phyloP scores from a whole-genome alignment of 35 echinoderm and acorn worm genomes.

The Apostichopus parvimensis region DNA sequence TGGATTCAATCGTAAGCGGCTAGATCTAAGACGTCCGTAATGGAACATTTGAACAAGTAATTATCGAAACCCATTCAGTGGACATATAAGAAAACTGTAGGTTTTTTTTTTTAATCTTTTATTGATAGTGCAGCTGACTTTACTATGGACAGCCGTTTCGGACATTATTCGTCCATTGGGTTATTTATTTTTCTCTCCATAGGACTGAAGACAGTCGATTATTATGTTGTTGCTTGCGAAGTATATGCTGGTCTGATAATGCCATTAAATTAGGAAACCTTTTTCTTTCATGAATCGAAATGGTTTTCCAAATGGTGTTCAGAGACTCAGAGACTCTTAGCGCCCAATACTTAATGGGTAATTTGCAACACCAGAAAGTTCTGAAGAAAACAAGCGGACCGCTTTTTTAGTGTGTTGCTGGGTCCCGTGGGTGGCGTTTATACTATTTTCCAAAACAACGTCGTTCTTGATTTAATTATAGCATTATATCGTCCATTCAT shows the following conservation, averaged over 20 bases:
- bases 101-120: not conserved
- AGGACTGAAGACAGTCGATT: not conserved
- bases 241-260: not conserved
- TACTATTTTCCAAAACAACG: no score
- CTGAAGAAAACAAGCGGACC: no score
- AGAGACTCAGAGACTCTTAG: no score
- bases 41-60: slow-evolving; percentile 51
- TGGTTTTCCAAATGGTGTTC: no score
- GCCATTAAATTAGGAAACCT: not conserved
- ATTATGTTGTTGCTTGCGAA: not conserved
- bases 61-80: slow-evolving; percentile 24
- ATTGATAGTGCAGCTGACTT: not conserved
- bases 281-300: not conserved
- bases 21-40: slow-evolving; percentile 32
- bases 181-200: not conserved
- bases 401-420: no score
- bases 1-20: slow-evolving; percentile 23
- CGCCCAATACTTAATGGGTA: no score
- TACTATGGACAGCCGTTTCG: not conserved
- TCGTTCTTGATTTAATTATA: no score
- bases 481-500: no score
- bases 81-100: not conserved
- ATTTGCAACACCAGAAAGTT: no score
- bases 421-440: no score
- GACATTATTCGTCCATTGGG: not conserved